Conservation (phyloP, 2,797 vertebrate species). For the Dermochelys coriacea region DNA sequence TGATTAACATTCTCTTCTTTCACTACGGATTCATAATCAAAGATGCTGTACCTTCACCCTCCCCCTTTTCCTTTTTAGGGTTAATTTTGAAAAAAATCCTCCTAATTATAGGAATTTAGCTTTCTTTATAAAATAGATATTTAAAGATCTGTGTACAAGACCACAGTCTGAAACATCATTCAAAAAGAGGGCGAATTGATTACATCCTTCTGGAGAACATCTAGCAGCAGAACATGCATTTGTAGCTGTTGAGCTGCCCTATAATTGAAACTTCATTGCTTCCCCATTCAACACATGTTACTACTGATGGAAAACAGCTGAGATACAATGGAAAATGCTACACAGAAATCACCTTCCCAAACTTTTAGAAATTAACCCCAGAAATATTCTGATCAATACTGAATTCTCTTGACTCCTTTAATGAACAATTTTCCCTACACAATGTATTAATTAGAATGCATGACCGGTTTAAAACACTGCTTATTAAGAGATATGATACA, state of each 20-base stretch:
- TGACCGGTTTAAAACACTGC: background rate
- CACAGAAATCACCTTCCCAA: background rate
- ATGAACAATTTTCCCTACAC: background rate
- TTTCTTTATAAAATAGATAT: slow-evolving; percentile 65
- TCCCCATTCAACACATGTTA: slow-evolving; percentile 43
- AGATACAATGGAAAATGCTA: slow-evolving; percentile 44
- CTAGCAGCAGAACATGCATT: slow-evolving; percentile 52
- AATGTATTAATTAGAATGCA: background rate
- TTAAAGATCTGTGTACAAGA: slow-evolving; percentile 73
- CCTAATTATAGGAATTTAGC: slow-evolving; percentile 70
- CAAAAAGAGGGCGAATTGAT: slow-evolving; percentile 69
- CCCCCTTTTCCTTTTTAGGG: slow-evolving; percentile 34
- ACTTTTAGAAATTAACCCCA: background rate
- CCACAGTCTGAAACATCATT: slow-evolving; percentile 67
- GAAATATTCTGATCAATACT: background rate
- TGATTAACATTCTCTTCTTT: slow-evolving; percentile 30
- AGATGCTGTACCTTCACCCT: slow-evolving; percentile 16
- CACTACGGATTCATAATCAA: slow-evolving; percentile 29
- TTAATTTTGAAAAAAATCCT: slow-evolving; percentile 45
- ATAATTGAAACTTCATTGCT: slow-evolving; percentile 70
- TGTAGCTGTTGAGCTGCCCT: slow-evolving; percentile 55
- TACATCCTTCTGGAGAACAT: slow-evolving; percentile 62
- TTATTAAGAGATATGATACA: background rate
- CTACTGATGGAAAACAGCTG: slow-evolving; percentile 45
- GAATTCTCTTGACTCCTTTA: background rate